Evolutionary conservation across 2,113 vertebrate species (phyloP).

Genomic region (Orcinus orca): DNA sequence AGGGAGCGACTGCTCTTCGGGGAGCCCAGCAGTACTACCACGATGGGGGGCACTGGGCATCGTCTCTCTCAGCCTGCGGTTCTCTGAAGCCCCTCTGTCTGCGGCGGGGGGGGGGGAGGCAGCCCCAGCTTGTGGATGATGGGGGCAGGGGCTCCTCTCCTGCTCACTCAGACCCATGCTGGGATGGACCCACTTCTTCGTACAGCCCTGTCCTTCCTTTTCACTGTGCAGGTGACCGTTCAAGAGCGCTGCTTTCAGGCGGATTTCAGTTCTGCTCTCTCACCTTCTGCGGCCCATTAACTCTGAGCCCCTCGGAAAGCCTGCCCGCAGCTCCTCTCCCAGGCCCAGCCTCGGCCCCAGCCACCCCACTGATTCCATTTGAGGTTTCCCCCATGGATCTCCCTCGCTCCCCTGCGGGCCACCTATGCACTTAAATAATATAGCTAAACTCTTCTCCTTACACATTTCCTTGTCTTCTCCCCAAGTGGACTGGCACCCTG

Average conservation of each 20-base stretch:
- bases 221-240: rapidly evolving
- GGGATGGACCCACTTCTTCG: not conserved
- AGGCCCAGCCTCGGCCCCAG: too few relatives aligned
- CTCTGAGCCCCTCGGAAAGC: not conserved
- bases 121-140: not conserved
- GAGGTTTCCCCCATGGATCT: not conserved
- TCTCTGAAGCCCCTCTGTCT: not conserved
- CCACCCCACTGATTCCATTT: not conserved
- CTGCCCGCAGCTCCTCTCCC: not conserved
- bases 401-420: not conserved
- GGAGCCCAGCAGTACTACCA: not conserved
- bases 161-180: not conserved
- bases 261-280: not conserved
- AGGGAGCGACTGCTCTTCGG: not conserved
- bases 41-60: too few relatives aligned
- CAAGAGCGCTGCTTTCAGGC: not conserved
- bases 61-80: not conserved
- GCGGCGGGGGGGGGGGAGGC: not conserved
- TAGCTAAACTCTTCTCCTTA: not conserved
- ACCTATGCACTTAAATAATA: not conserved
- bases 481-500: not conserved
- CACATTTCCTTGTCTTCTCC: not conserved
- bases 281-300: not conserved
- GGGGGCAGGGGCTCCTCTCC: not conserved
- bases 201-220: not conserved